Evolutionary conservation across 2,888 invertebrate species (phyloP), one percentile per base, ranked within the genome.

Genomic region (Cryptus viduatorius): DNA sequence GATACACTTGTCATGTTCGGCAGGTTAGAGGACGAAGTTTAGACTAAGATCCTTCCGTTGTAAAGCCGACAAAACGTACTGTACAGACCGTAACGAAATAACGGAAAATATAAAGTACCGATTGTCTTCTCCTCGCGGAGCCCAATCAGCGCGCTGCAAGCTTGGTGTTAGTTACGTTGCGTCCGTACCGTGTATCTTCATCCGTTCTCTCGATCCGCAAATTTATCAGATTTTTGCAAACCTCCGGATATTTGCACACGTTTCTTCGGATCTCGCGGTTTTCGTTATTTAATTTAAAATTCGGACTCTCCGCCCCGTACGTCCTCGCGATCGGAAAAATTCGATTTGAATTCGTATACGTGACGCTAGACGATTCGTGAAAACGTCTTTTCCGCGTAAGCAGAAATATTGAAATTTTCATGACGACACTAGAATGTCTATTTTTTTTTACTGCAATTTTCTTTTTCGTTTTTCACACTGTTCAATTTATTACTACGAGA

Each of bases 191-290:
- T 4, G 37, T 4, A 37, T 37, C 37, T 37, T 37, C 8, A 69
- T 71, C 77, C 16, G 31, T 42, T 56, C 65, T 44, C 46, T n/a
- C 71, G 65, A 56, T 67, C 46, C 53, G 4, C 37, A 37, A 37
- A 37, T 37, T 4, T 46, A 44, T 56, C 46, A 67, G 71, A 77
- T 71, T 82, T 65, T 56, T 56, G 77, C 56, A 77, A 82, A 77
- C 71, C 53, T 76, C 64, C 44, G 76, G 71, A 71, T 19, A 19
- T 68, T 48, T 64, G 69, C 10, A 53, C 16, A 44, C 44, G 56
- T 19, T 31, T 37, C 65, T 46, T 69, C 69, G 64, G 37, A 1
- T 24, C 44, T 67, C 44, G 19, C 44, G 37, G 37, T 44, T 44
- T 4, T 67, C 65, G 44, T 4, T 24, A 10, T 1, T 42, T n/a